A percentile compares a stretch with the other conserved stretches of the same genome.
phyloP scores from a whole-genome alignment of 2,113 vertebrate species.

The Odobenus rosmarus region DNA sequence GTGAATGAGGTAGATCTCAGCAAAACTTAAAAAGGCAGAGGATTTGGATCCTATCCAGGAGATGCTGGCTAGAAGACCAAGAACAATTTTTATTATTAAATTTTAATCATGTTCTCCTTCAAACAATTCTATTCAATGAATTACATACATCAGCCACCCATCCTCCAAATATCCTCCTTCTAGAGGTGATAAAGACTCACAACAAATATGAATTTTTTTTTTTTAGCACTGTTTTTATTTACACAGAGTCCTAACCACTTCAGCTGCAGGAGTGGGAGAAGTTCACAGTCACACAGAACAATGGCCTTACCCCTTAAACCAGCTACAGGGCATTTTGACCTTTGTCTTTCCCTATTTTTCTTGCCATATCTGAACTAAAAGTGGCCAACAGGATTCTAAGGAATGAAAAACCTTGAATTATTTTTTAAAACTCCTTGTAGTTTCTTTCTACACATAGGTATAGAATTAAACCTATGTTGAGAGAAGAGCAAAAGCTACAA shows the following conservation, averaged over 20 bases:
- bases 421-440: neutral
- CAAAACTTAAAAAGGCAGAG: constrained; percentile 26
- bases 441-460: neutral
- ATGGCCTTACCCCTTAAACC: neutral
- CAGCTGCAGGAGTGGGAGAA: constrained; percentile 54
- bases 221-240: constrained; percentile 88
- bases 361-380: neutral
- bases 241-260: constrained; percentile 85
- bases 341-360: neutral
- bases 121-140: constrained; percentile 15
- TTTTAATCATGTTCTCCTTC: constrained; percentile 36
- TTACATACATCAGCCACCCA: neutral
- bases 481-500: neutral
- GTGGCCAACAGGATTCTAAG: neutral
- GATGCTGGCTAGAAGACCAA: neutral
- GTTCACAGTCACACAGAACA: neutral
- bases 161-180: neutral
- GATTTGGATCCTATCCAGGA: neutral
- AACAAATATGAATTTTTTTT: neutral
- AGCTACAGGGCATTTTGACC: neutral
- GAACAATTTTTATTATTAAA: neutral
- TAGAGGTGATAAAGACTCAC: neutral
- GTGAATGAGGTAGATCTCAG: neutral
- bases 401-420: constrained; percentile 23
- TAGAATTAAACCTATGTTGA: constrained; percentile 21